Percentiles rank a stretch among this genome's conserved stretches.
Evolutionary conservation across 2,888 invertebrate species (phyloP).

Genomic region (Sabellastarte sp.): DNA sequence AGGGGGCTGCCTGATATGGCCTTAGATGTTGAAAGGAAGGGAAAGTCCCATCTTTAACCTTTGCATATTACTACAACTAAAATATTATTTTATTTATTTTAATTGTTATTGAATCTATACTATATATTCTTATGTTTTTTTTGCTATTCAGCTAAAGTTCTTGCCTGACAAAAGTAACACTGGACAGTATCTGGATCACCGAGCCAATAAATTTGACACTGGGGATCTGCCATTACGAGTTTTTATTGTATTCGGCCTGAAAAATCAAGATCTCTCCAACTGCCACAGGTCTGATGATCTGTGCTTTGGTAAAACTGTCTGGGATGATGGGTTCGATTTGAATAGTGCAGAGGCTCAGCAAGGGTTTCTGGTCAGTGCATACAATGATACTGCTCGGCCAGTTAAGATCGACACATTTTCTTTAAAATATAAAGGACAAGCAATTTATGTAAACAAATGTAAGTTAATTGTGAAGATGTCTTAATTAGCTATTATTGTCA

Average conservation of each 20-base stretch:
- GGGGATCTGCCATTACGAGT: background rate
- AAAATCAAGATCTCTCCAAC: constrained; percentile 35
- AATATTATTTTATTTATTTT: no score
- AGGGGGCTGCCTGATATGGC: no score
- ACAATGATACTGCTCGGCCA: no score
- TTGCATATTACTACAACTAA: no score
- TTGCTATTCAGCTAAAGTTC: constrained; percentile 42
- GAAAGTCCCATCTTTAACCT: no score
- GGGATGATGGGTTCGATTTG: constrained; percentile 44
- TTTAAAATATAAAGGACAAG: no score
- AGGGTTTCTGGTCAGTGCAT: constrained; percentile 39
- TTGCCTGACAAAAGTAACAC: constrained; percentile 37
- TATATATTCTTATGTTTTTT: constrained; percentile 4
- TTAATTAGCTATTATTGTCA: no score
- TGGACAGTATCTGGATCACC: constrained; percentile 30
- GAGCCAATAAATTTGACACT: constrained; percentile 30
- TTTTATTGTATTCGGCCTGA: constrained; percentile 44
- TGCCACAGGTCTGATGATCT: constrained; percentile 43
- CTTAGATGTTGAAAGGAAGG: no score
- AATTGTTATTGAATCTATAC: no score
- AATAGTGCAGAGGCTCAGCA: constrained; percentile 45
- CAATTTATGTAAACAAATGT: no score
- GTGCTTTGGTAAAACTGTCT: constrained; percentile 40
- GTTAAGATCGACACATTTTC: no score
- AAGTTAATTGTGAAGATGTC: no score